Evolutionary conservation across 2,113 vertebrate genomes (phyloP), one percentile per base, ranked within the genome.

Genomic region (Myotis brandtii): DNA sequence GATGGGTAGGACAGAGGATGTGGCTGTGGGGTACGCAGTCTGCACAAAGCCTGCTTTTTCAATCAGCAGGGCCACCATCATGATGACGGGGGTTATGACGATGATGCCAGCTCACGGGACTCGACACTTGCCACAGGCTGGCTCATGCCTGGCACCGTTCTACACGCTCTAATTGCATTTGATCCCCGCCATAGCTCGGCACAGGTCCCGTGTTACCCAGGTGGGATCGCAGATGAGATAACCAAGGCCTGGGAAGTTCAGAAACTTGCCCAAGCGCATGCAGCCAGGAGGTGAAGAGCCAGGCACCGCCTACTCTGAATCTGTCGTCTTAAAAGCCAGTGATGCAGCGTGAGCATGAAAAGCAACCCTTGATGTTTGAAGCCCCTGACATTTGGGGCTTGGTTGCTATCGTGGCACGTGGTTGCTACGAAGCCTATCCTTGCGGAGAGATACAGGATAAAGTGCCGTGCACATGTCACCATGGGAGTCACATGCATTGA

Each of bases 161-260:
- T 67, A 2, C 0, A 0, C 0, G 46, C 14, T 25, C 64, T 62
- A 0, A 25, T 3, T 18, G 30, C 25, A 12, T 27, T 37, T 7
- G 20, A 40, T 62, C 27, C 70, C 75, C 6, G 2, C 32, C 32
- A 20, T 30, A 37, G 81, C 59, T 27, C 9, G 48, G 56, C 40
- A 14, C 0, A 21, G 16, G 62, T 27, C 59, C 77, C 64, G 0
- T 50, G 83, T 67, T 70, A 2, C 81, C 23, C 6, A 2, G 18
- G 40, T 40, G 70, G 75, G 46, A 18, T 80, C 50, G 56, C 56
- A 85, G 72, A 27, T n/a, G 56, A 70, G 69, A 59, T 75, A 81
- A 84, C 20, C 1, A 17, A 94, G 73, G 52, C 69, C 23, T 0
- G 14, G 30, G 66, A 81, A 11, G 18, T 5, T 46, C 12, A 7